These are phyloP conservation scores for Anarrhichthys ocellatus DNA, from an alignment of 2,113 vertebrate species.

Conservation along the genomic window DNA sequence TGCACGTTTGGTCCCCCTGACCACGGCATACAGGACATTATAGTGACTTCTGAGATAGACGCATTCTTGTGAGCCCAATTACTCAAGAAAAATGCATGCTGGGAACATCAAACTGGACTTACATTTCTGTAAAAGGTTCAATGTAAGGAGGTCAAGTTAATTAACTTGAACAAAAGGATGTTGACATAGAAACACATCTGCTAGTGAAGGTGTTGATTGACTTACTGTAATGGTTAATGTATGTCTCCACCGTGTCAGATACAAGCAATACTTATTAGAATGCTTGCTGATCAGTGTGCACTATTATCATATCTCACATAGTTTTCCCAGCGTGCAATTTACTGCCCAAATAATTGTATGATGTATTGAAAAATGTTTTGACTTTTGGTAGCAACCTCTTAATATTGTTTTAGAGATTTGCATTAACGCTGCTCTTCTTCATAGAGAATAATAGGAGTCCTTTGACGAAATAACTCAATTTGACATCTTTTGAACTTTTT, in stretches of 20 bases:
- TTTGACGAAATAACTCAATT: neutral
- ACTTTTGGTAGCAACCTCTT: neutral
- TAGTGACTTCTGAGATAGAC: slow-evolving; percentile 9
- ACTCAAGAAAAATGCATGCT: neutral
- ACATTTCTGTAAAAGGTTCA: neutral
- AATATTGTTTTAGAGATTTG: neutral
- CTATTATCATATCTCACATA: neutral
- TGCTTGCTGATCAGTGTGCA: too few species aligned
- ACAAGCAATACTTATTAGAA: neutral
- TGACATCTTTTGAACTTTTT: neutral
- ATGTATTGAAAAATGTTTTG: neutral
- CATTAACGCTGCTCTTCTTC: neutral
- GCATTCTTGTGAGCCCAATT: slow-evolving; percentile 9
- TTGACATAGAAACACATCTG: neutral
- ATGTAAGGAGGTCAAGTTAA: neutral
- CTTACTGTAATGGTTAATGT: neutral
- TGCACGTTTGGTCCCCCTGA: slow-evolving; percentile 28
- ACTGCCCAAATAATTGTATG: neutral
- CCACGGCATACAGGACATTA: slow-evolving; percentile 2
- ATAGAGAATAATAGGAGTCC: neutral
- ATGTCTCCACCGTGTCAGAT: neutral
- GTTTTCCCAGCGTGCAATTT: neutral
- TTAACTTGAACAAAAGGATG: neutral
- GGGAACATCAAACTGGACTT: neutral
- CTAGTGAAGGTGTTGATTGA: neutral